Evolutionary conservation across 1,140 invertebrate species (phyloP), one percentile per base, ranked within the genome.

Genomic region (Drosophila arawakana): DNA sequence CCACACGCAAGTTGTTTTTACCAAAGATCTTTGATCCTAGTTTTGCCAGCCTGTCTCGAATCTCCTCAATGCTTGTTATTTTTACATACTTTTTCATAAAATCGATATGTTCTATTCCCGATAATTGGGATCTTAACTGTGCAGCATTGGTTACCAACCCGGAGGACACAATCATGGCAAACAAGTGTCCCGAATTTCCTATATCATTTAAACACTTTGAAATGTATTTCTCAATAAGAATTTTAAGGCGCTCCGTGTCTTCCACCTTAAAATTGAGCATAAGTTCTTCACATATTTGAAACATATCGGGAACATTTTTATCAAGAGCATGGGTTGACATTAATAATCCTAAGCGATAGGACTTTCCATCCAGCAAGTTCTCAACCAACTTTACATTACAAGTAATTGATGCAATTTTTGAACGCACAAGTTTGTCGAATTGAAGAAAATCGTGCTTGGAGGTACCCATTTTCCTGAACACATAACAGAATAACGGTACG

Each of bases 401-500:
- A 73, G 84, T 81, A 8, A 99, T 91, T 7, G 97, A 97, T 5
- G 96, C 96, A 0, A 97, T 98, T 80, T 95, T 95, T 11, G 96
- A 93, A 50, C 95, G 95, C n/a, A 97, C 93, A 72, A 96, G 81
- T 90, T 96, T 96, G 86, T 98, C 97, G 79, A 98, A 96, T 76
- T 95, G 94, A 81, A 95, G 93, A 78, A 96, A 98, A 91, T 97
- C 94, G 62, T 96, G 94, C 8, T 94, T 94, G 50, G 95, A 94
- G 1, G 97, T 98, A 52, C 97, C 97, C 94, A 98, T 97, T 93
- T 96, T 96, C 13, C 95, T 95, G 2, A 97, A 91, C 13, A 98
- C 93, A 71, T 95, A 94, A 80, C 95, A 96, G 81, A 98, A 98
- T 25, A 98, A 92, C 10, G 98, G 97, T 9, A 98, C 73, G 25